Conservation (phyloP, 2,888 invertebrate genomes). For the Drosophila algonquin region DNA sequence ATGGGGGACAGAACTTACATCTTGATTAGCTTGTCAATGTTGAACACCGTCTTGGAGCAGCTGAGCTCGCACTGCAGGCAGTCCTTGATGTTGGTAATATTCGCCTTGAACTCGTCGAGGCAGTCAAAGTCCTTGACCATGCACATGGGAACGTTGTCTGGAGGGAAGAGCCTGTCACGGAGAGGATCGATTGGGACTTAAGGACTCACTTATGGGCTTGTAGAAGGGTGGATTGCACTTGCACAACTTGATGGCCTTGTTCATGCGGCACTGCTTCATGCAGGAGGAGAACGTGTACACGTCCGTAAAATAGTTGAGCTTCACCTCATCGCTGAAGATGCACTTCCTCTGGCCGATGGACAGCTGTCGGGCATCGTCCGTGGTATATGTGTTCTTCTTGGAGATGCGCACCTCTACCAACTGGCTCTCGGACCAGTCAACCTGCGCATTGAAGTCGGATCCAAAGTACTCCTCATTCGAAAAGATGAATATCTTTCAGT, state of each 20-base stretch:
- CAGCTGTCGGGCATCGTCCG: slow-evolving; percentile 89
- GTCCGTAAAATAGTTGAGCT: slow-evolving; percentile 85
- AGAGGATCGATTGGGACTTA: too few species aligned
- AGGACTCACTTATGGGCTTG: slow-evolving; percentile 84
- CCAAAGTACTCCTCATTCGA: slow-evolving; percentile 89
- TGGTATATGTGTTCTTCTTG: slow-evolving; percentile 91
- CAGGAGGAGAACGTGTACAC: slow-evolving; percentile 90
- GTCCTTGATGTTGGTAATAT: slow-evolving; percentile 86
- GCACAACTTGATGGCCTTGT: slow-evolving; percentile 86
- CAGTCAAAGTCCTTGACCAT: slow-evolving; percentile 86
- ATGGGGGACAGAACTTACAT: slow-evolving; percentile 83
- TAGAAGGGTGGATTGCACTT: slow-evolving; percentile 90
- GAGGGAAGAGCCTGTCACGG: too few species aligned
- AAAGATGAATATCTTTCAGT: slow-evolving; percentile 84
- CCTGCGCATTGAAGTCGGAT: slow-evolving; percentile 88
- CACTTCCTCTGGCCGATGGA: slow-evolving; percentile 88
- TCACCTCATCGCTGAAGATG: slow-evolving; percentile 88
- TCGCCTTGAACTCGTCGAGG: slow-evolving; percentile 85
- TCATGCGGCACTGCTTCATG: slow-evolving; percentile 90
- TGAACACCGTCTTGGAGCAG: slow-evolving; percentile 90
- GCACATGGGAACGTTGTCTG: slow-evolving; percentile 85
- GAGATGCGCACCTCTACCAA: slow-evolving; percentile 85
- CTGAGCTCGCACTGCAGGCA: slow-evolving; percentile 89
- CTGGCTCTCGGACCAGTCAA: slow-evolving; percentile 87
- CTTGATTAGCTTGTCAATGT: slow-evolving; percentile 89